Evolutionary conservation across 1,140 invertebrate species (phyloP).

Genomic region (Orussus abietinus): DNA sequence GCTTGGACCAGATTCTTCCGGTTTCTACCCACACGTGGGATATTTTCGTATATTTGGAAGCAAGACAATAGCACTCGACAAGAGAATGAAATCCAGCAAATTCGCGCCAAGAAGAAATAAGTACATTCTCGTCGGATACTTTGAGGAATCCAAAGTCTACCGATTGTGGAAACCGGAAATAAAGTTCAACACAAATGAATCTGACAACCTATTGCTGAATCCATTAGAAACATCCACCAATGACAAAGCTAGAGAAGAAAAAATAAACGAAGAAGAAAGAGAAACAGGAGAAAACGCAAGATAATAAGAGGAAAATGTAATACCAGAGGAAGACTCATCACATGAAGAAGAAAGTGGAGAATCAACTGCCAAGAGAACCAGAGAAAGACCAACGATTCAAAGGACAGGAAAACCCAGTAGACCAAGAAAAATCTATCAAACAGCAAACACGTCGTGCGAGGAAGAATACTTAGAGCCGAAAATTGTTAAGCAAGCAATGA

Average conservation of each 20-base stretch:
- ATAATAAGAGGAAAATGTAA: background rate
- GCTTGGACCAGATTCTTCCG: conserved; percentile 15
- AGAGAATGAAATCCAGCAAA: conserved; percentile 23
- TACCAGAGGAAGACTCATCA: background rate
- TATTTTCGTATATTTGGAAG: conserved; percentile 30
- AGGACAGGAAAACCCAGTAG: conserved; percentile 7
- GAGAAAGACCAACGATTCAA: background rate
- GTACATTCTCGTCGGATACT: conserved; percentile 32
- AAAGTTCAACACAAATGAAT: no score
- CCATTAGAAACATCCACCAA: conserved; percentile 30
- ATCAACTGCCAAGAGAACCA: conserved; percentile 1
- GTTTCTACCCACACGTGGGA: conserved; percentile 15
- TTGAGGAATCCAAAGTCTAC: conserved; percentile 28
- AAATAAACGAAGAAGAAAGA: conserved; percentile 28
- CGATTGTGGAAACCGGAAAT: conserved; percentile 21
- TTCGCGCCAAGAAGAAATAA: conserved; percentile 23
- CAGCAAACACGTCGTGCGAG: background rate
- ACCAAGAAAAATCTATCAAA: conserved; percentile 2
- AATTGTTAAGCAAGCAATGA: background rate
- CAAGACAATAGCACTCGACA: conserved; percentile 18
- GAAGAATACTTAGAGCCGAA: background rate
- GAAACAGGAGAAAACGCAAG: background rate
- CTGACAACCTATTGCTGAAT: conserved; percentile 23
- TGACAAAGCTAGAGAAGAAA: conserved; percentile 17
- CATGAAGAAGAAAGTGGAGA: no score